Evolutionary conservation across 2,888 invertebrate species (phyloP).

Genomic region (Chouioia cunea): DNA sequence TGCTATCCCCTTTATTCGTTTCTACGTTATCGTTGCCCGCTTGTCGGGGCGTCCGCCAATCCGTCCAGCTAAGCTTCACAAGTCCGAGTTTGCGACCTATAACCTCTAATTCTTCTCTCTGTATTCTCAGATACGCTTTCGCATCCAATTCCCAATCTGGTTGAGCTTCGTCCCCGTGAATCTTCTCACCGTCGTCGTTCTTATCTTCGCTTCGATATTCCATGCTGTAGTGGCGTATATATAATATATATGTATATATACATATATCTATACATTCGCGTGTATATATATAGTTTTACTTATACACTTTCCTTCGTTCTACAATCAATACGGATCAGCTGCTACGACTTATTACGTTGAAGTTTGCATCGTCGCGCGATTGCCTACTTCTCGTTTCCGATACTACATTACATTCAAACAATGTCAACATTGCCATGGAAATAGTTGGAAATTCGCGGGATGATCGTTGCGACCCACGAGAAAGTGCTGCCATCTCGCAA

Average conservation of each 20-base stretch:
- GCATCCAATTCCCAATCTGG: too few species aligned
- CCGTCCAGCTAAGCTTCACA: conserved; percentile 77
- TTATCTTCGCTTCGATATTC: too few species aligned
- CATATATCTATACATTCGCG: background rate
- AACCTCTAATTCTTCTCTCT: conserved; percentile 69
- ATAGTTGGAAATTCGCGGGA: too few species aligned
- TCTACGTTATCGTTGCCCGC: too few species aligned
- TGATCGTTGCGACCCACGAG: too few species aligned
- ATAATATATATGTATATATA: too few species aligned
- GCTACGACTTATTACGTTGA: background rate
- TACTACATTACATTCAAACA: conserved; percentile 20
- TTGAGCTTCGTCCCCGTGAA: too few species aligned
- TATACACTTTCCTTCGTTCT: conserved; percentile 1
- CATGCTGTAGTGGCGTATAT: too few species aligned
- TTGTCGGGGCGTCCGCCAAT: too few species aligned
- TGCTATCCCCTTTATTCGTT: conserved; percentile 57
- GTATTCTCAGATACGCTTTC: too few species aligned
- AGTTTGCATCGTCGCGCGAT: background rate
- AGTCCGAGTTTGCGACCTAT: conserved; percentile 75
- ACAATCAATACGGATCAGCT: background rate
- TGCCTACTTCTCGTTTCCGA: background rate
- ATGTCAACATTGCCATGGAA: conserved; percentile 51
- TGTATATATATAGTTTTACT: conserved; percentile 10
- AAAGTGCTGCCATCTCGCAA: too few species aligned
- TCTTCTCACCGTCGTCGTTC: too few species aligned